phyloP scores from a whole-genome alignment of 2,888 invertebrate species.

The Eristalinus aeneus region DNA sequence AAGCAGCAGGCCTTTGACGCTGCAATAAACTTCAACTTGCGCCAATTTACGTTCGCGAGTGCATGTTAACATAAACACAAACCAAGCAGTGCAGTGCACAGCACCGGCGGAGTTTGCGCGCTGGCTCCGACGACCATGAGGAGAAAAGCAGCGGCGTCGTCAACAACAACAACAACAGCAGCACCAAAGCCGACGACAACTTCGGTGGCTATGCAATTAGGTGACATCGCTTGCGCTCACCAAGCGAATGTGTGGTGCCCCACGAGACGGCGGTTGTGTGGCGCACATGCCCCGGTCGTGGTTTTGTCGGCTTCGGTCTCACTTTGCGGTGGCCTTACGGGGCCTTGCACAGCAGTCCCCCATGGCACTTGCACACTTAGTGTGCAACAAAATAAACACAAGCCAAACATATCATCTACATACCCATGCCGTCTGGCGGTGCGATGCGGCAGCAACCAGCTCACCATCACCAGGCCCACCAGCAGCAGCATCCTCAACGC shows the following conservation, averaged over 20 bases:
- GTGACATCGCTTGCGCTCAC: slow-evolving; percentile 62
- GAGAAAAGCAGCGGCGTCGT: not conserved
- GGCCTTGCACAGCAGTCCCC: slow-evolving; percentile 9
- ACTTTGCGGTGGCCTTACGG: slow-evolving; percentile 21
- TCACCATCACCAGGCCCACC: not conserved
- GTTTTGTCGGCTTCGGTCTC: slow-evolving; percentile 7
- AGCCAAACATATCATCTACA: slow-evolving; percentile 59
- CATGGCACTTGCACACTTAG: slow-evolving; percentile 49
- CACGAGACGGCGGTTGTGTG: not conserved
- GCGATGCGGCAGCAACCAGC: not conserved
- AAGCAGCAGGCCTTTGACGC: slow-evolving; percentile 35
- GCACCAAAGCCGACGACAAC: not conserved
- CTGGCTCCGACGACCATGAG: not conserved
- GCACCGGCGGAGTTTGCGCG: not conserved
- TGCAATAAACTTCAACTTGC: slow-evolving; percentile 67
- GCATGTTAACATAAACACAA: slow-evolving; percentile 63
- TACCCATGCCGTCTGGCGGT: slow-evolving; percentile 38
- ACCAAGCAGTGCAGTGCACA: not conserved
- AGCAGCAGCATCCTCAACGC: not conserved
- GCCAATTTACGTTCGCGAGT: slow-evolving; percentile 66
- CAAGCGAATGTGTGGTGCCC: slow-evolving; percentile 28
- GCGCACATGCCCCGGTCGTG: slow-evolving; percentile 25
- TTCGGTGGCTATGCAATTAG: slow-evolving; percentile 63
- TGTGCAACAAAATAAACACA: slow-evolving; percentile 60
- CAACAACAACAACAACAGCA: not conserved